phyloP scores from a whole-genome alignment of 2,113 vertebrate species.

The Rattus rattus region DNA sequence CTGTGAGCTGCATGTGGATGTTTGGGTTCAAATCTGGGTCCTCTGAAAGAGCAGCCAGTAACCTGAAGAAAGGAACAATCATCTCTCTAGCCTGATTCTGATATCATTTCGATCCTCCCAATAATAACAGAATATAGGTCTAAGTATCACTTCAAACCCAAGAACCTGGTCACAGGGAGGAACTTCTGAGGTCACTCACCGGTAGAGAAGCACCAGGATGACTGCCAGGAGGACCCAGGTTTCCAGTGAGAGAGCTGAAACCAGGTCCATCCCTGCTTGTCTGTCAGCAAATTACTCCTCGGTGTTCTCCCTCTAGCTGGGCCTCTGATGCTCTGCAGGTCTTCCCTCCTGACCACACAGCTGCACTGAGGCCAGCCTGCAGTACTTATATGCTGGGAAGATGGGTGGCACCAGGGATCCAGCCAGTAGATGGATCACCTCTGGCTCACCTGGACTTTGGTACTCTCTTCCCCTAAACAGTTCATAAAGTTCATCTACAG shows the following conservation, averaged over 20 bases:
- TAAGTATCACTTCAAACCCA: background rate
- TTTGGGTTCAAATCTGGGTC: fast-evolving
- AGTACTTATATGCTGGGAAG: background rate
- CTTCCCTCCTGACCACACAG: background rate
- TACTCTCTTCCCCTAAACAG: fast-evolving
- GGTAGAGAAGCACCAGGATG: background rate
- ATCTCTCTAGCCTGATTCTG: background rate
- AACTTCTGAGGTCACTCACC: background rate
- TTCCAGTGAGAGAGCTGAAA: background rate
- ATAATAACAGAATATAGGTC: background rate
- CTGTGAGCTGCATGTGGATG: background rate
- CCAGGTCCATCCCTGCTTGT: background rate
- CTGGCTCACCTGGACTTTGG: background rate
- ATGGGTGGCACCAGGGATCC: fast-evolving
- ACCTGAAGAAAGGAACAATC: background rate
- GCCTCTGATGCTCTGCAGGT: too few species aligned
- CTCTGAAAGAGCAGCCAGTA: background rate
- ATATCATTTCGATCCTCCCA: background rate
- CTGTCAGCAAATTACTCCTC: background rate
- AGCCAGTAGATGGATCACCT: background rate
- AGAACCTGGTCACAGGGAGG: fast-evolving
- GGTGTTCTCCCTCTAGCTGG: background rate
- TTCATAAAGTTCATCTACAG: background rate
- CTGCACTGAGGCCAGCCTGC: background rate
- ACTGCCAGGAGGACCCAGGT: background rate